Evolutionary conservation across 1,140 invertebrate genomes (phyloP).

Genomic region (Lineus longissimus): DNA sequence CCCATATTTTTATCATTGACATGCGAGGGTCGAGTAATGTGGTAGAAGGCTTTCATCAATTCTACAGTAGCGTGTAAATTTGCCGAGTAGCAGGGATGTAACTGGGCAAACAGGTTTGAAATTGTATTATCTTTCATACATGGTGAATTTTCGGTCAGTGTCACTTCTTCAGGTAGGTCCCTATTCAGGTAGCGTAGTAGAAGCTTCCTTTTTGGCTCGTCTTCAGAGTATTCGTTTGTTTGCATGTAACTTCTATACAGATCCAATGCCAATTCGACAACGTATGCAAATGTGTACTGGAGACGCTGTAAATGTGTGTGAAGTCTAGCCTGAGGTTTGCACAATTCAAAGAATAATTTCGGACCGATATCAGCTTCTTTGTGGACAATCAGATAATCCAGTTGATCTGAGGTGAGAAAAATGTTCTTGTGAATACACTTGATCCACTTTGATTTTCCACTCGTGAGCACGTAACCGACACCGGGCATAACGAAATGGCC

Average conservation of each 20-base stretch:
- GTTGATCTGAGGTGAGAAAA: not conserved
- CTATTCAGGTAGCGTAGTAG: slow-evolving; percentile 5
- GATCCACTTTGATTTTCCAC: slow-evolving; percentile 2
- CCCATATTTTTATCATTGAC: not conserved
- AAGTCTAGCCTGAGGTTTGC: slow-evolving; percentile 4
- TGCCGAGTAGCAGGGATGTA: not conserved
- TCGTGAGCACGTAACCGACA: slow-evolving; percentile 1
- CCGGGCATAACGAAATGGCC: slow-evolving; percentile 5
- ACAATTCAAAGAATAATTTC: slow-evolving; percentile 5
- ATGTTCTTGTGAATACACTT: slow-evolving; percentile 7
- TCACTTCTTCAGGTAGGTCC: not conserved
- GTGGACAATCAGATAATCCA: not conserved
- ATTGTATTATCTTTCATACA: not conserved
- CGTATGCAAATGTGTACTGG: not conserved
- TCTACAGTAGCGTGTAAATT: not conserved
- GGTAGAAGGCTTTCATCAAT: not conserved
- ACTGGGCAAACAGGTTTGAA: not conserved
- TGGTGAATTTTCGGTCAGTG: not conserved
- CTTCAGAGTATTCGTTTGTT: not conserved
- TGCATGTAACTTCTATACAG: not conserved
- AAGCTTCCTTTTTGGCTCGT: not conserved
- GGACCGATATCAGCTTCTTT: not conserved
- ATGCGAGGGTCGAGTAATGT: not conserved
- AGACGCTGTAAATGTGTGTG: not conserved
- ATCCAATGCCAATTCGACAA: not conserved